Evolutionary conservation across 2,888 invertebrate species (phyloP), one percentile per base, ranked within the genome.

Genomic region (Perizoma flavofasciatum): DNA sequence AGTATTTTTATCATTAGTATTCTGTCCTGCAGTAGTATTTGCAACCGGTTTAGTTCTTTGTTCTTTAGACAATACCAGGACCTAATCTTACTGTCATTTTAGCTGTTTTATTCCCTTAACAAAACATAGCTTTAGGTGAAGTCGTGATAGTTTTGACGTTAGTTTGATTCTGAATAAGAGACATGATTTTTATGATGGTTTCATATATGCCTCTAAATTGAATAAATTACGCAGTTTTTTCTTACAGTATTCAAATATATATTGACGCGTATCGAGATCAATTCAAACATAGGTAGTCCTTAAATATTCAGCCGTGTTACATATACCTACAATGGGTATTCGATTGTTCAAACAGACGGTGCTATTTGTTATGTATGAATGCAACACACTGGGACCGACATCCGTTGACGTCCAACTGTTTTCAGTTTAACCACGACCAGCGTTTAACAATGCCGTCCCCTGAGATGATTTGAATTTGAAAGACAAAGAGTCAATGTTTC

Each of bases 401-500:
- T 86, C 88, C 86, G 86, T 79, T 87, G 85, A 84, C 86, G 84
- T 85, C 72, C 79, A 74, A 75, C 78, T 85, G 86, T 86, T 88
- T 89, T 89, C 86, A 87, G 87, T 87, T 81, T 70, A 75, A 70
- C 77, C 78, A 79, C 78, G 81, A 74, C 78, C 72, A 73, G 73
- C 72, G 78, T 72, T 75, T 80, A 83, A 85, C 85, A 86, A 85
- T 80, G 83, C 74, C 76, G 79, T 66, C 73, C 75, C 69, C 67
- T 66, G 69, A 73, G 74, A 73, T 75, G 62, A 81, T 80, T 83
- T 80, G 71, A 81, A 84, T 84, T 74, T 75, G 73, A 82, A 82
- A 82, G 74, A 76, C 64, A 68, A 75, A 72, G 8, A 65, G 71
- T 84, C 73, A 82, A 79, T 81, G 70, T 73, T 65, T 58, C 70